Percentiles rank a stretch among this genome's conserved stretches.
Conservation (phyloP, 2,797 vertebrate species). For the Bryconaethiops microstoma region DNA sequence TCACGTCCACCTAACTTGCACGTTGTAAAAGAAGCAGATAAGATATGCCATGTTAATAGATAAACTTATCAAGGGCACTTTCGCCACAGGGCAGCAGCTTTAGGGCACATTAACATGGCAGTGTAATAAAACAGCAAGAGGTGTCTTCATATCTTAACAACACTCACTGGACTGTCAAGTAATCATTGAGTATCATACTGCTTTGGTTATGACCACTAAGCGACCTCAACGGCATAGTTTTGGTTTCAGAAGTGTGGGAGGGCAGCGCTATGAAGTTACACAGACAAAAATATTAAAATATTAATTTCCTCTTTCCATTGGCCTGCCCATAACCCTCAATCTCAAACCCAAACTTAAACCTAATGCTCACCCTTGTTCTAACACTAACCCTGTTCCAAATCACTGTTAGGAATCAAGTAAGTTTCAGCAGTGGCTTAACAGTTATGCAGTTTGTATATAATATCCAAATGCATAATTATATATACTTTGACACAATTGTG, state of each 20-base stretch:
- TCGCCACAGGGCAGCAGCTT: conserved; percentile 26
- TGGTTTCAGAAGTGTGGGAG: background rate
- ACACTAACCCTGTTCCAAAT: too few relatives aligned
- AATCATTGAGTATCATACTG: conserved; percentile 5
- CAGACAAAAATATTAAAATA: background rate
- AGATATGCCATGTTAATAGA: conserved; percentile 52
- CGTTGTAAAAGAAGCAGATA: conserved; percentile 46
- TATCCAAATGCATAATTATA: too few relatives aligned
- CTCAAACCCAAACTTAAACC: too few relatives aligned
- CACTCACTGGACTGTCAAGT: conserved; percentile 13
- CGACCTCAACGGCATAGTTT: conserved; percentile 1
- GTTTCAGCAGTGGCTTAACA: too few relatives aligned
- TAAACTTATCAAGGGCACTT: conserved; percentile 43
- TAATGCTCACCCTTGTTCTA: too few relatives aligned
- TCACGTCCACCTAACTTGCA: conserved; percentile 20
- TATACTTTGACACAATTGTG: too few relatives aligned
- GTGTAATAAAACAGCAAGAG: conserved; percentile 24
- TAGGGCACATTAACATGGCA: conserved; percentile 20
- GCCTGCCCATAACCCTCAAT: too few relatives aligned
- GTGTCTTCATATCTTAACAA: conserved; percentile 18
- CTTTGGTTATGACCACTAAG: conserved; percentile 14
- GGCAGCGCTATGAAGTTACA: background rate
- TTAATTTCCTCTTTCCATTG: too few relatives aligned
- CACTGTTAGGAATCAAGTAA: too few relatives aligned
- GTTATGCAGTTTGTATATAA: too few relatives aligned